Evolutionary conservation across 2,797 vertebrate species (phyloP).

Genomic region (Mionectes olivaceus): DNA sequence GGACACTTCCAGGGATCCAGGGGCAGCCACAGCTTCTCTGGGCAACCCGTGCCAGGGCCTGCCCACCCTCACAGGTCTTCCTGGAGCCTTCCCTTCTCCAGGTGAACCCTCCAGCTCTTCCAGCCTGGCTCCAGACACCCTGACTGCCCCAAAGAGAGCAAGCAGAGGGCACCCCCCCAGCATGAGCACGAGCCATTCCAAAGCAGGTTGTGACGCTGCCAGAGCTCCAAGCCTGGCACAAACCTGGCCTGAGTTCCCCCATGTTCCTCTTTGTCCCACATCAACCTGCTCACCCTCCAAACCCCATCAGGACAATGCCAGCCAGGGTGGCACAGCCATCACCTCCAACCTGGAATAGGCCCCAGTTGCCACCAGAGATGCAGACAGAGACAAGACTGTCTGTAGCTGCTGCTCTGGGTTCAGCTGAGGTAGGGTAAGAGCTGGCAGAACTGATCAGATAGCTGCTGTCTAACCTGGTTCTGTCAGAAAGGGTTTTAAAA

Average conservation of each 20-base stretch:
- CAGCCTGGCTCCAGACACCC: neutral
- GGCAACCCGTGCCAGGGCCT: neutral
- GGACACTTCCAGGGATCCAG: neutral
- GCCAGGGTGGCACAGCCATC: neutral
- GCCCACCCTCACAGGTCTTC: accelerated
- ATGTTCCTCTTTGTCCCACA: neutral
- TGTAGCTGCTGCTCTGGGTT: neutral
- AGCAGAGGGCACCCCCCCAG: neutral
- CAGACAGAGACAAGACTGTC: neutral
- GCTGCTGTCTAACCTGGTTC: constrained; percentile 49
- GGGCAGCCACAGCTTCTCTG: neutral
- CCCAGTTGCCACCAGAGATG: neutral
- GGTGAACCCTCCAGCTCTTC: too few relatives aligned
- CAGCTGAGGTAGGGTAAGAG: neutral
- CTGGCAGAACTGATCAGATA: neutral
- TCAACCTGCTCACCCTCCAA: neutral
- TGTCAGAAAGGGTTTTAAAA: constrained; percentile 51
- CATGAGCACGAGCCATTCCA: neutral
- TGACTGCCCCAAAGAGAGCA: neutral
- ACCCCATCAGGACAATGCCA: neutral
- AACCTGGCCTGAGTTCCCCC: neutral
- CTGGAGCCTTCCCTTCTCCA: neutral
- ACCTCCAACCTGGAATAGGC: neutral
- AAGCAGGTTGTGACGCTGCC: neutral
- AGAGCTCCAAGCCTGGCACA: neutral